Percentiles rank a stretch among this genome's conserved stretches.
These are phyloP conservation scores for Ryuthela nishihirai DNA, from an alignment of 2,888 invertebrate genomes.

Conservation along the genomic window DNA sequence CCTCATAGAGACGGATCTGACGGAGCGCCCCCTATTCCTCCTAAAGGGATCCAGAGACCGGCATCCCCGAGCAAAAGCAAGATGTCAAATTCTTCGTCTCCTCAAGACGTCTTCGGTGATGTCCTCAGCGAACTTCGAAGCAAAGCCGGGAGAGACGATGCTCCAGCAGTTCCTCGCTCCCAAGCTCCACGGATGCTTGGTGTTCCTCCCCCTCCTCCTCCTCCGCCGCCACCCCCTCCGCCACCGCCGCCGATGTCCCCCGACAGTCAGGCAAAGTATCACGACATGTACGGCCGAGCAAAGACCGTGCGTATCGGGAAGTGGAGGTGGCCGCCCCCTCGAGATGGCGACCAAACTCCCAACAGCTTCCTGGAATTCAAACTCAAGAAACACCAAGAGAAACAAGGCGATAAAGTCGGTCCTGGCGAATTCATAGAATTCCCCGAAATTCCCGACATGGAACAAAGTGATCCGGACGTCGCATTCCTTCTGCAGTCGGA, in stretches of 20 bases:
- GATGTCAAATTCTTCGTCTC: constrained; percentile 12
- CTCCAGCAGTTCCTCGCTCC: constrained; percentile 5
- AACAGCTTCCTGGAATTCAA: constrained; percentile 80
- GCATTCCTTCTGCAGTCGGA: no score
- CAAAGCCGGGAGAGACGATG: constrained; percentile 23
- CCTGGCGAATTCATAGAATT: constrained; percentile 6
- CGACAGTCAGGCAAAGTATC: constrained; percentile 53
- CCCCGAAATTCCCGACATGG: constrained; percentile 12
- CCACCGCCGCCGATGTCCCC: constrained; percentile 64
- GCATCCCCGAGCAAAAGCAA: constrained; percentile 15
- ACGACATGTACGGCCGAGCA: constrained; percentile 75
- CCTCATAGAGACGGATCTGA: not conserved
- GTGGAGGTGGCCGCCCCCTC: constrained; percentile 90
- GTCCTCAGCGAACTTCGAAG: constrained; percentile 54
- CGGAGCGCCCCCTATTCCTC: not conserved
- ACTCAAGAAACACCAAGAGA: constrained; percentile 32
- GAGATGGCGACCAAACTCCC: constrained; percentile 48
- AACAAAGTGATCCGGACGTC: no score
- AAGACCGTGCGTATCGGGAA: constrained; percentile 93
- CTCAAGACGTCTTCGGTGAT: constrained; percentile 55
- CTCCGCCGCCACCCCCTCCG: constrained; percentile 74
- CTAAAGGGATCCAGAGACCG: constrained; percentile 1
- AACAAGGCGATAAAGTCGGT: constrained; percentile 5
- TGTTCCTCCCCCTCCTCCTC: constrained; percentile 43
- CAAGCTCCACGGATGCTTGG: constrained; percentile 11